Evolutionary conservation across 1,140 invertebrate species (phyloP).

Genomic region (Myzus persicae): DNA sequence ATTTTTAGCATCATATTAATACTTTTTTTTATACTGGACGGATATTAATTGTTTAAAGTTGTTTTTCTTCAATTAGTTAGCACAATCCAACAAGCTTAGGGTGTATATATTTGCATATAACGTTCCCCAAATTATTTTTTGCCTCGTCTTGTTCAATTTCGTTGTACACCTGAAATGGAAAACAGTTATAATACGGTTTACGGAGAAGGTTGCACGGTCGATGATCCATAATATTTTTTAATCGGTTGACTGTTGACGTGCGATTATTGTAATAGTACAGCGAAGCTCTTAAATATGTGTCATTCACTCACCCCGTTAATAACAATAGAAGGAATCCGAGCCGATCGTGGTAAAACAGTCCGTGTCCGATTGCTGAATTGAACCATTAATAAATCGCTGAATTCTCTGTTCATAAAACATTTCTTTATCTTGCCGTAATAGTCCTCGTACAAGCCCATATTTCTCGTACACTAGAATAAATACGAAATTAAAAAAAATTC

Average conservation of each 20-base stretch:
- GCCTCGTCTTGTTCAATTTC: conserved; percentile 22
- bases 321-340: neutral
- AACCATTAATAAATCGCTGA: neutral
- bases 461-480: conserved; percentile 43
- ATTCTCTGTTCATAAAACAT: conserved; percentile 22
- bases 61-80: neutral
- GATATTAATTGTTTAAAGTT: neutral
- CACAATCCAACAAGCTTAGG: conserved; percentile 1
- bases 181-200: neutral
- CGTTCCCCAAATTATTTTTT: neutral
- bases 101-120: conserved; percentile 35
- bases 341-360: neutral
- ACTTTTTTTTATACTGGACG: conserved; percentile 23
- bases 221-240: neutral
- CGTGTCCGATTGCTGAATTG: neutral
- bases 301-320: neutral
- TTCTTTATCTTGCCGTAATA: conserved; percentile 45
- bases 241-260: neutral
- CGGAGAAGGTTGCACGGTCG: no score
- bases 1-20: neutral
- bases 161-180: neutral
- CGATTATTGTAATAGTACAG: neutral
- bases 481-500: neutral
- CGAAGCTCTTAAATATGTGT: neutral
- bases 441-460: neutral